phyloP scores from a whole-genome alignment of 1,140 invertebrate species.

The Diploscapter pachys region DNA sequence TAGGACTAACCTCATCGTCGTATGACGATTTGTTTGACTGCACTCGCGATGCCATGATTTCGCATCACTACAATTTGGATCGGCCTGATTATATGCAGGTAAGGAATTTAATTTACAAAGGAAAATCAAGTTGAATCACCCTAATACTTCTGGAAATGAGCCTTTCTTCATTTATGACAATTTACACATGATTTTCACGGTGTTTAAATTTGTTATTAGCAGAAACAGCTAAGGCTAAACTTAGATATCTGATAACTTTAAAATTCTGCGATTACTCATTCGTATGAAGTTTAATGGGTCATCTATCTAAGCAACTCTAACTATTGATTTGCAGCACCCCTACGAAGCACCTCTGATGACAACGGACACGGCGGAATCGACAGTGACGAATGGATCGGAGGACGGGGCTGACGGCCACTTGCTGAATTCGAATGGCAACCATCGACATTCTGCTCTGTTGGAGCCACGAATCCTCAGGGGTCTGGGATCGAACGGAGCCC shows the following conservation, averaged over 20 bases:
- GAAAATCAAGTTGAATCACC: not conserved
- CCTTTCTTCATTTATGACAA: not conserved
- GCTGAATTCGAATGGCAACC: not conserved
- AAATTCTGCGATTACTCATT: not conserved
- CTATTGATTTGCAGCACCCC: slow-evolving; percentile 11
- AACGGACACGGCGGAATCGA: slow-evolving; percentile 24
- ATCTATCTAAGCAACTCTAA: not conserved
- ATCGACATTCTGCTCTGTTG: not conserved
- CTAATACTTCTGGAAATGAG: not conserved
- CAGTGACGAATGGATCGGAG: slow-evolving; percentile 19
- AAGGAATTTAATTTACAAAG: not conserved
- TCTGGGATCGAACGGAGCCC: slow-evolving; percentile 29
- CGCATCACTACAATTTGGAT: slow-evolving; percentile 17
- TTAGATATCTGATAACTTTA: not conserved
- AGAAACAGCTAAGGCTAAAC: not conserved
- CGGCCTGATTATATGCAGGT: slow-evolving; percentile 17
- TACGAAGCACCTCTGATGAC: slow-evolving; percentile 24
- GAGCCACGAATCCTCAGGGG: slow-evolving; percentile 23
- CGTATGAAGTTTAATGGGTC: not conserved
- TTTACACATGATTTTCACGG: not conserved
- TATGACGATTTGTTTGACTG: slow-evolving; percentile 35
- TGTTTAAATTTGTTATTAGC: not conserved
- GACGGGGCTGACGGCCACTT: slow-evolving; percentile 12
- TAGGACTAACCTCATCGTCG: slow-evolving; percentile 29
- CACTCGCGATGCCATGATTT: slow-evolving; percentile 10